Evolutionary conservation across 2,888 invertebrate genomes (phyloP), one percentile per base, ranked within the genome.

Genomic region (Euzetes globulus): DNA sequence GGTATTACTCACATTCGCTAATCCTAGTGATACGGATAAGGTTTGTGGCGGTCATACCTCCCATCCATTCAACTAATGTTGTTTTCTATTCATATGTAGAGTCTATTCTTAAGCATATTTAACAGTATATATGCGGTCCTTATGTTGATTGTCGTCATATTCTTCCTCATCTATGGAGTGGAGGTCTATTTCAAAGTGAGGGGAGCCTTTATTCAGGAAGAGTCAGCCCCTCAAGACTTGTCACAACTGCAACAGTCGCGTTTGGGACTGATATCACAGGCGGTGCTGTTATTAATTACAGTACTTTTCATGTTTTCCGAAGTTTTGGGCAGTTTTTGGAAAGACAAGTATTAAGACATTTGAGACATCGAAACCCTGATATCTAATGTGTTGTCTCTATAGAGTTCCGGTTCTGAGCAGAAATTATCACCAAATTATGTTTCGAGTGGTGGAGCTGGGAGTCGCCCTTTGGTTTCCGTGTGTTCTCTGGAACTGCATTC

Each of bases 391-490:
- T 47, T 68, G 22, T 25, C 4, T 45, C 13, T 72, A 60, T 72
- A 92, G 91, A 81, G 90, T 92, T 77, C 93, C 94, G 50, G 88
- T 94, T 70, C 88, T 91, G 79, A 92, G 92, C 29, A 89, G 94
- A 80, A 94, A 94, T 84, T 91, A 91, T 88, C 92, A 94, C 85
- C 93, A 94, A 84, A 86, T 94, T 79, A 89, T 93, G 79, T 94
- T 94, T 84, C 90, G 94, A 7, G 86, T 92, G 73, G 91, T 91
- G 70, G 95, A 95, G 86, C 91, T 94, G 80, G 94, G 94, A 11
- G 93, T 94, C 76, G 92, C 92, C 79, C 85, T 95, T 81, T 95
- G 94, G 94, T 95, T 94, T 84, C 94, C 94, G 45, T 94, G 94
- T 83, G 94, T 94, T 72, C 86, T 95, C 79, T 95, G 95, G 95